Evolutionary conservation across 2,797 vertebrate genomes (phyloP), one percentile per base, ranked within the genome.

Genomic region (Sparus aurata): DNA sequence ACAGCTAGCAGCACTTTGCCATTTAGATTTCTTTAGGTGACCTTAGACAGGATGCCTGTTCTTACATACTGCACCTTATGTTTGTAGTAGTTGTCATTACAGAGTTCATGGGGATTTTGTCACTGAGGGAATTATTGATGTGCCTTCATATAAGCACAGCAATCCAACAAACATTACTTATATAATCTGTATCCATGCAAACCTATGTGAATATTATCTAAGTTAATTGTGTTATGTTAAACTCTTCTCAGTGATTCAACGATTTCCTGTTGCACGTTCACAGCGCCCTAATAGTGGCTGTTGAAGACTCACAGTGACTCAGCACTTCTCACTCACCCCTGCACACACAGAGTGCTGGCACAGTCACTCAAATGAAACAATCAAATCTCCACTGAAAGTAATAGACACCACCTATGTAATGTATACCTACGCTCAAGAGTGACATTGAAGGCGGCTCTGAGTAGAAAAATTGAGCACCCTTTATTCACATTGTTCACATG

Each of bases 261-360:
- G 22, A 30, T 50, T 20, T 30, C 13, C 20, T 62, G 7, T 13
- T 50, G 15, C 13, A 0, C 16, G 6, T 38, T 13, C 16, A 22
- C 10, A 7, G 2, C 20, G 20, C 47, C 4, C 23, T 66, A 38
- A 22, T 13, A 11, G 34, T 47, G 9, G 54, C 17, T 47, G 2
- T n/a, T 75, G 20, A 46, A 61, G 11, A 65, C 49, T 91, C 86
- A 92, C 23, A 10, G 52, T 92, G 87, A 92, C 85, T 91, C 79
- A 82, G 84, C 91, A 86, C 61, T 88, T 85, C 84, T 53, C 34
- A 41, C 60, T 84, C 60, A 74, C 52, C 53, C 22, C 46, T 69
- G n/a, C 22, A 61, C 64, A 72, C 43, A 73, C 15, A 59, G 1
- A 15, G 46, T 17, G 27, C 54, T 4, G 30, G 17, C 49, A 18